Conservation (phyloP, 2,113 vertebrate genomes). For the Zeus faber region DNA sequence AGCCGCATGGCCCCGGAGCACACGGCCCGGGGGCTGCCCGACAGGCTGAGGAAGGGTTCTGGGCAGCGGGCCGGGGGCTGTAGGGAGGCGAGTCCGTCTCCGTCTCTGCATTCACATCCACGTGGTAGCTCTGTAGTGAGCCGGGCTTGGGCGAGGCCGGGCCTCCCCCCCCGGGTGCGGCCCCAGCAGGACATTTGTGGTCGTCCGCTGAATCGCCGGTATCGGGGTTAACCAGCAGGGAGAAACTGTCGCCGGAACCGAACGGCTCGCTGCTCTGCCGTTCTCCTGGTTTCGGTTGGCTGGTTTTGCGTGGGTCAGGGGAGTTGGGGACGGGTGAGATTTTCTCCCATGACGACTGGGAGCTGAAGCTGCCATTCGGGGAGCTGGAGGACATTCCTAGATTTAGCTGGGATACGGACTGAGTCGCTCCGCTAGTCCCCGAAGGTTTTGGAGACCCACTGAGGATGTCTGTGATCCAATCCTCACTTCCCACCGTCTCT, state of each 20-base stretch:
- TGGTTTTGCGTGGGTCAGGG: slow-evolving; percentile 12
- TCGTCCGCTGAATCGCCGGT: not conserved
- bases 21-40: too few relatives aligned
- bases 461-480: not conserved
- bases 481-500: slow-evolving; percentile 31
- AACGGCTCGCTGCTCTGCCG: not conserved
- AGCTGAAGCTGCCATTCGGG: slow-evolving; percentile 58
- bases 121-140: slow-evolving; percentile 1
- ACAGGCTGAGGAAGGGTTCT: too few relatives aligned
- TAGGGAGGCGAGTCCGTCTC: slow-evolving; percentile 4
- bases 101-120: not conserved
- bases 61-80: not conserved
- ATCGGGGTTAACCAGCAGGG: too few relatives aligned
- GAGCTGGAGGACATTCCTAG: slow-evolving; percentile 39
- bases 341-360: slow-evolving; percentile 74
- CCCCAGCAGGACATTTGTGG: too few relatives aligned
- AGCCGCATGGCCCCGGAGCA: too few relatives aligned
- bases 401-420: slow-evolving; percentile 39
- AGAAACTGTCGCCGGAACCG: too few relatives aligned
- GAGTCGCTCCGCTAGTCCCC: not conserved
- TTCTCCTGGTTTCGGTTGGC: not conserved
- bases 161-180: not conserved
- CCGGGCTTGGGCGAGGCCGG: not conserved
- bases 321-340: slow-evolving; percentile 35
- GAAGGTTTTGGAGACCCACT: not conserved